A percentile compares a stretch with the other conserved stretches of the same genome.
Conservation (phyloP, 2,797 vertebrate species). For the Ibycter americanus region DNA sequence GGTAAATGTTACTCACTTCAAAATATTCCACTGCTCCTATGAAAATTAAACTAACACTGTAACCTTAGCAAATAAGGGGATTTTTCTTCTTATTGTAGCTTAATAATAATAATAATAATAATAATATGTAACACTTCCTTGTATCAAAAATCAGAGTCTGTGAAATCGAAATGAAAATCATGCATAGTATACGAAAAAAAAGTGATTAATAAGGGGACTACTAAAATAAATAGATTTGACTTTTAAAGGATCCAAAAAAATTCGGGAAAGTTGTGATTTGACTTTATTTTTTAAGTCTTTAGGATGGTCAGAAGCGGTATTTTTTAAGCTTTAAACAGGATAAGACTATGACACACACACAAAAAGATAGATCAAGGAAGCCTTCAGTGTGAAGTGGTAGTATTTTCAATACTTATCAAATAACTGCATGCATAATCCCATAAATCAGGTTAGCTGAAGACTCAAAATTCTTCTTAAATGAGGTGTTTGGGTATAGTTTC, state of each 20-base stretch:
- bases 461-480: slow-evolving; percentile 69
- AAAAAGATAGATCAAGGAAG: slow-evolving; percentile 61
- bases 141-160: slow-evolving; percentile 68
- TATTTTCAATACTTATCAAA: slow-evolving; percentile 71
- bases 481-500: slow-evolving; percentile 72
- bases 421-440: slow-evolving; percentile 72
- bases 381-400: slow-evolving; percentile 46
- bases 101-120: neutral
- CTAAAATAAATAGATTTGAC: slow-evolving; percentile 62
- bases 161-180: slow-evolving; percentile 66
- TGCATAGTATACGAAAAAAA: slow-evolving; percentile 45
- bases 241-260: slow-evolving; percentile 45
- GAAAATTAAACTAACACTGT: slow-evolving; percentile 85
- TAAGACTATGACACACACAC: slow-evolving; percentile 63
- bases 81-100: slow-evolving; percentile 63
- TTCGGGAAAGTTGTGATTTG: slow-evolving; percentile 33
- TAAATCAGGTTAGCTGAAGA: slow-evolving; percentile 72
- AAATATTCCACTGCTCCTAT: slow-evolving; percentile 86
- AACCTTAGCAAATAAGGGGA: slow-evolving; percentile 81
- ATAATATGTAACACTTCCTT: neutral
- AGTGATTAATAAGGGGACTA: neutral
- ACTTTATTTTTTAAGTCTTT: slow-evolving; percentile 39
- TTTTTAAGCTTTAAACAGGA: slow-evolving; percentile 68
- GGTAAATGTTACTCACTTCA: slow-evolving; percentile 97
- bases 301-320: slow-evolving; percentile 25